These are phyloP conservation scores for Leptopilina myrica DNA, from an alignment of 2,888 invertebrate species.

Conservation along the genomic window DNA sequence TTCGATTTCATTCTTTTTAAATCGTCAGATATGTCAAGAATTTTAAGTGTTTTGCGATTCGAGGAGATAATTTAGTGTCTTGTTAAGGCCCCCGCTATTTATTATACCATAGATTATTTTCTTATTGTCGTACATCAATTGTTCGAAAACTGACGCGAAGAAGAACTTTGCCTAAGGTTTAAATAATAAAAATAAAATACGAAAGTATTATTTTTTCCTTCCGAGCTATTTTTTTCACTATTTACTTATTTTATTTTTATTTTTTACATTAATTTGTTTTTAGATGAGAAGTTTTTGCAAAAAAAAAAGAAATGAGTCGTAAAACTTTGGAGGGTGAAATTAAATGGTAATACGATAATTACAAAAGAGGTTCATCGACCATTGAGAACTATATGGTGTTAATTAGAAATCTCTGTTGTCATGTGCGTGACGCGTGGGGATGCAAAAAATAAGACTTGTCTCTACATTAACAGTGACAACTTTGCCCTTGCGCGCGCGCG, in stretches of 20 bases:
- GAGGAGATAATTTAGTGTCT: constrained; percentile 14
- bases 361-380: constrained; percentile 41
- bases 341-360: constrained; percentile 14
- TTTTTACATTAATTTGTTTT: too few species aligned
- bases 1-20: background rate
- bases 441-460: constrained; percentile 47
- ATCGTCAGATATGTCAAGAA: background rate
- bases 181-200: too few species aligned
- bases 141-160: background rate
- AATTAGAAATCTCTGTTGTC: constrained; percentile 53
- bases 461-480: constrained; percentile 44
- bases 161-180: too few species aligned
- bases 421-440: constrained; percentile 42
- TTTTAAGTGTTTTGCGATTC: constrained; percentile 2
- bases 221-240: too few species aligned
- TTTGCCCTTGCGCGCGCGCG: constrained; percentile 42
- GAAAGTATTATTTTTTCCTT: too few species aligned
- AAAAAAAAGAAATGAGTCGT: too few species aligned
- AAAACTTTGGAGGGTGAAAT: background rate
- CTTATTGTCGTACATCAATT: constrained; percentile 5
- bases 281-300: too few species aligned
- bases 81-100: background rate
- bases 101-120: constrained; percentile 12
- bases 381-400: constrained; percentile 48
- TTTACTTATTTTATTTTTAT: too few species aligned